These are phyloP conservation scores for Conger conger DNA, from an alignment of 2,113 vertebrate genomes.

Conservation along the genomic window DNA sequence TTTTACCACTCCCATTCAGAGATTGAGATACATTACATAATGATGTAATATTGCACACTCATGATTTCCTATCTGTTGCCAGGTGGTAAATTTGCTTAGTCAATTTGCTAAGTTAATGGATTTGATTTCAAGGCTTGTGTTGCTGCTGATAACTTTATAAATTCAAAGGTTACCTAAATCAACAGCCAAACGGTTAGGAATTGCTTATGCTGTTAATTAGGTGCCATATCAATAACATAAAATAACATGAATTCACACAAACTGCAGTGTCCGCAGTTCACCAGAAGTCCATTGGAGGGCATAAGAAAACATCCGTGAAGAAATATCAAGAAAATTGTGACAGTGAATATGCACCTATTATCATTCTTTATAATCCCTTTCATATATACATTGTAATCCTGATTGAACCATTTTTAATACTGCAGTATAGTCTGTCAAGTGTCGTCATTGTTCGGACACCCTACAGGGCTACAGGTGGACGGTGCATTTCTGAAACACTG, in stretches of 20 bases:
- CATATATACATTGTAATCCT: neutral
- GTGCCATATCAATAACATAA: neutral
- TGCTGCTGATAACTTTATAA: neutral
- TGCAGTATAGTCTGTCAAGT: neutral
- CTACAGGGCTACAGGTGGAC: neutral
- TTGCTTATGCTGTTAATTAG: neutral
- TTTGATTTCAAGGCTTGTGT: neutral
- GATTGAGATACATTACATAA: no score
- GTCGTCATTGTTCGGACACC: neutral
- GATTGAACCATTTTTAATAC: neutral
- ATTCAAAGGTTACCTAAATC: no score
- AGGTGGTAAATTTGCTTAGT: neutral
- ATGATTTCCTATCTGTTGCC: neutral
- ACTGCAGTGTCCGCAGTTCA: slow-evolving; percentile 18
- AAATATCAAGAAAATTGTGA: neutral
- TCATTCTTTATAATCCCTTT: neutral
- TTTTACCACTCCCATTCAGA: no score
- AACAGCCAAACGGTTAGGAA: neutral
- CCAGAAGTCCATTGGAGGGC: slow-evolving; percentile 27
- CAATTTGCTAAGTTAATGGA: neutral
- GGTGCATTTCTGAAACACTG: neutral
- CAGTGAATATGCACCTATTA: neutral
- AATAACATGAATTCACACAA: neutral
- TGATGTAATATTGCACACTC: neutral
- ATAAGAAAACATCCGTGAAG: slow-evolving; percentile 31